phyloP scores from a whole-genome alignment of 2,888 invertebrate genomes.

The Leucophenga maculata region DNA sequence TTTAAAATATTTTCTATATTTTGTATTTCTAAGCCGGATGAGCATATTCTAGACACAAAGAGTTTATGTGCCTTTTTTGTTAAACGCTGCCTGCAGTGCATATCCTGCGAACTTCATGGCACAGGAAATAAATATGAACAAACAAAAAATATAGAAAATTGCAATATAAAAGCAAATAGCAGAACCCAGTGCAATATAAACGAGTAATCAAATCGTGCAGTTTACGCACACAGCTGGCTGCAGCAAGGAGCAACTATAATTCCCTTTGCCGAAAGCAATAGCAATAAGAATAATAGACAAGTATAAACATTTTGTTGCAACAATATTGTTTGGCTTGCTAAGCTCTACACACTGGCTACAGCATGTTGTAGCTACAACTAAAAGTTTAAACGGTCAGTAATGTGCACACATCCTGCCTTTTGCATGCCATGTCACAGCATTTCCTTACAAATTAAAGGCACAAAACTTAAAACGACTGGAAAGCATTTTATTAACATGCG shows the following conservation, averaged over 20 bases:
- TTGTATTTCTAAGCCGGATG: background rate
- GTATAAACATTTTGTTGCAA: background rate
- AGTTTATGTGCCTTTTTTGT: slow-evolving; percentile 6
- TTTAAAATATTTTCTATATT: no score
- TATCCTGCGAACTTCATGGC: slow-evolving; percentile 10
- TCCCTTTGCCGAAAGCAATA: no score
- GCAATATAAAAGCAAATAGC: background rate
- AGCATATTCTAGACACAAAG: background rate
- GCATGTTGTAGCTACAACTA: no score
- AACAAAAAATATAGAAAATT: background rate
- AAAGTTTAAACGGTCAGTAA: background rate
- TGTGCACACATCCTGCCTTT: slow-evolving; percentile 16
- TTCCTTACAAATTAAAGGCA: slow-evolving; percentile 12
- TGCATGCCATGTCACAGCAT: slow-evolving; percentile 2
- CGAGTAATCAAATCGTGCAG: background rate
- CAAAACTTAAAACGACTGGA: background rate
- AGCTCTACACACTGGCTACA: no score
- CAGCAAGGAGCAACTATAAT: background rate
- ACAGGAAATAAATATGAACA: slow-evolving; percentile 14
- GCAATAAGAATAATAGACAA: background rate
- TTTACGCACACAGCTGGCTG: no score
- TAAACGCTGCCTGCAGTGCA: background rate
- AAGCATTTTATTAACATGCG: slow-evolving; percentile 12
- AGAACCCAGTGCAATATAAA: background rate
- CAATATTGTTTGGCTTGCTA: background rate